A percentile compares a stretch with the other conserved stretches of the same genome.
These are phyloP conservation scores for Rhagophthalmus giganteus DNA, from an alignment of 2,888 invertebrate genomes.

Conservation along the genomic window DNA sequence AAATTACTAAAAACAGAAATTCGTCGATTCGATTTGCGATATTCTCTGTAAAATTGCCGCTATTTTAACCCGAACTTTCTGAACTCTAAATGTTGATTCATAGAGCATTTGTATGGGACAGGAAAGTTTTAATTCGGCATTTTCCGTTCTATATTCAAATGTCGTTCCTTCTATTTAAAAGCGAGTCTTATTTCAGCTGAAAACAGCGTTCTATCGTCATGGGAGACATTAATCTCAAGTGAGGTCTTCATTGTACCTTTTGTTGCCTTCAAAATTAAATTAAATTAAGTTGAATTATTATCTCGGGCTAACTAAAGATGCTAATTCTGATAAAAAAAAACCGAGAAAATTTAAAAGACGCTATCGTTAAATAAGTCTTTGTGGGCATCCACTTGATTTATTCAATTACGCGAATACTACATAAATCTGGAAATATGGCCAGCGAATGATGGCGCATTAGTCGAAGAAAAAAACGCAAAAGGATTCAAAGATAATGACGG, in stretches of 20 bases:
- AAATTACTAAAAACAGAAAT: neutral
- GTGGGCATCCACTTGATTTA: slow-evolving; percentile 9
- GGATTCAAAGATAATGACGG: slow-evolving; percentile 16
- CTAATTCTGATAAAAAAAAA: slow-evolving; percentile 17
- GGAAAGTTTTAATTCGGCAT: slow-evolving; percentile 23
- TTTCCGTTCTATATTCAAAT: slow-evolving; percentile 30
- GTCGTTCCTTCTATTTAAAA: slow-evolving; percentile 24
- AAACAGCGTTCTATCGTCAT: slow-evolving; percentile 26
- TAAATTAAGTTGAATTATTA: slow-evolving; percentile 35
- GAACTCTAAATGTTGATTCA: slow-evolving; percentile 22
- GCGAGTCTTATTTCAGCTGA: slow-evolving; percentile 27
- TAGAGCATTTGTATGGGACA: slow-evolving; percentile 21
- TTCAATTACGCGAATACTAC: slow-evolving; percentile 13
- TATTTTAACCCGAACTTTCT: slow-evolving; percentile 11
- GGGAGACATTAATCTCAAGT: slow-evolving; percentile 34
- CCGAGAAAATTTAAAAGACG: slow-evolving; percentile 4
- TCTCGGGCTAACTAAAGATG: slow-evolving; percentile 20
- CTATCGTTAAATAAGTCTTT: slow-evolving; percentile 1
- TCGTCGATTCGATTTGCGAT: neutral
- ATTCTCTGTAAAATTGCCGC: slow-evolving; percentile 1
- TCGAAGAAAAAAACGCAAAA: slow-evolving; percentile 14
- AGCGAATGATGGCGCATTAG: neutral
- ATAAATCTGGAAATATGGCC: slow-evolving; percentile 9
- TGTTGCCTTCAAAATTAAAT: slow-evolving; percentile 37
- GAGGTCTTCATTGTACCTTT: slow-evolving; percentile 36